Evolutionary conservation across 2,113 vertebrate genomes (phyloP), one percentile per base, ranked within the genome.

Genomic region (Poecilia latipinna): DNA sequence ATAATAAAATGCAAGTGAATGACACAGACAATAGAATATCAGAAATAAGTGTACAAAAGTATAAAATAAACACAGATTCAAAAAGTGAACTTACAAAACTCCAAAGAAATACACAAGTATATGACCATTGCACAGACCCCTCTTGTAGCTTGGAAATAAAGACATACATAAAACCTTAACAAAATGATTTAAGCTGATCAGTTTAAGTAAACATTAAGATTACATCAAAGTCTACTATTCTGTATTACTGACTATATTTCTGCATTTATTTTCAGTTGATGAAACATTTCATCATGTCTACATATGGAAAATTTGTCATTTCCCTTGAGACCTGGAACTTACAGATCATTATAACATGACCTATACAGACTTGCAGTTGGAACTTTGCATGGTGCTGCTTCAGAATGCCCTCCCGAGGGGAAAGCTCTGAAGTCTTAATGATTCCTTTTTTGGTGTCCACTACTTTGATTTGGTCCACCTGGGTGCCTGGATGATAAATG

Each of bases 401-500:
- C 67, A 26, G 28, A 81, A 84, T 72, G 37, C 78, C 72, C 78
- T 86, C 71, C 51, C 77, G 0, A 65, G 91, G 90, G 93, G 85
- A 80, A 77, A 82, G 68, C 78, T 74, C 82, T 90, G 91, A 93
- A 93, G 87, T 93, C 93, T 92, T 94, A 94, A 94, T 93, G 89
- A 93, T 93, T 91, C 82, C 82, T 86, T 88, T 90, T 92, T 90
- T 83, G 82, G 88, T 88, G 79, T 89, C 74, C 74, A 69, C 72
- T 79, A 87, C 88, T 90, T 92, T 89, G 88, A 91, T 90, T 89
- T 80, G 81, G 88, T 88, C 85, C 79, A 83, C 81, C 84, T 35
- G 61, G 37, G 83, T 74, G 83, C 78, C 63, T 24, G 78, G 86
- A 93, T 94, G 94, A 95, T 95, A 85, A 94, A 95, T 95, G 91